Evolutionary conservation across 2,113 vertebrate genomes (phyloP).

Genomic region (Psilopsiagon aymara): DNA sequence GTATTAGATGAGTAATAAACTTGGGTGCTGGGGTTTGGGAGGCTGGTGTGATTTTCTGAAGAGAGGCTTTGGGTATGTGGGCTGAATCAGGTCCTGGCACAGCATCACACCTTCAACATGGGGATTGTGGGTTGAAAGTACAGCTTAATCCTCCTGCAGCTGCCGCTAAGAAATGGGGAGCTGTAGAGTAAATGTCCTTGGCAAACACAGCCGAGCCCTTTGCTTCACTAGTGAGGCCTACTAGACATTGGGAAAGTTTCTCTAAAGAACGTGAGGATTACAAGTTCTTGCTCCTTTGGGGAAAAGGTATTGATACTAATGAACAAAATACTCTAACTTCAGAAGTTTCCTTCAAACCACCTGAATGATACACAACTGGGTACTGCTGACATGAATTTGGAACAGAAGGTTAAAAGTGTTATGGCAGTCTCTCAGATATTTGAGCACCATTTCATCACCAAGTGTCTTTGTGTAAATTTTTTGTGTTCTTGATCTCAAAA

Average conservation of each 20-base stretch:
- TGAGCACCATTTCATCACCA: neutral
- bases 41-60: neutral
- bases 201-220: neutral
- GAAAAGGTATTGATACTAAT: neutral
- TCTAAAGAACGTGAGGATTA: neutral
- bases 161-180: neutral
- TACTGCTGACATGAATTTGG: neutral
- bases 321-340: neutral
- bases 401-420: neutral
- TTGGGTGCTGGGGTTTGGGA: fast-evolving
- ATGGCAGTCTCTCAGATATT: neutral
- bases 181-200: neutral
- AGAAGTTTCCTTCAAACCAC: neutral
- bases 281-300: neutral
- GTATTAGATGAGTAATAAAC: neutral
- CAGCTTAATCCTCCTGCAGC: neutral
- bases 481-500: neutral
- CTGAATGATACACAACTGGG: neutral
- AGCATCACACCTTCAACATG: neutral
- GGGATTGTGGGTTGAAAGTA: neutral
- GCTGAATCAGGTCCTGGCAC: neutral
- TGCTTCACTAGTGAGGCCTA: neutral
- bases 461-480: neutral
- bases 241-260: neutral
- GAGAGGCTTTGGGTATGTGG: neutral